Evolutionary conservation across 1,140 invertebrate species (phyloP).

Genomic region (Plutomurus gul): DNA sequence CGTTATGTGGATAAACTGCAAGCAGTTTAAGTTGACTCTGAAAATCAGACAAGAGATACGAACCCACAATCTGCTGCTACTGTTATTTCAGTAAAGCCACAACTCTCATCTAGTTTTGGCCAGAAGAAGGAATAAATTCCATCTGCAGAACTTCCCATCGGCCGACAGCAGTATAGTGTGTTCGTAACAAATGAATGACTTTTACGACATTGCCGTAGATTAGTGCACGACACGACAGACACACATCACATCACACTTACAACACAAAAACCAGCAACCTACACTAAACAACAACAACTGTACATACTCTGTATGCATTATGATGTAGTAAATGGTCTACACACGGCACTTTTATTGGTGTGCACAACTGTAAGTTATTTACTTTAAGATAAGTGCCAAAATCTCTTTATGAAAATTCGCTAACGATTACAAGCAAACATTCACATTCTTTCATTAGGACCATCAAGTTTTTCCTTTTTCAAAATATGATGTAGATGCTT

Average conservation of each 20-base stretch:
- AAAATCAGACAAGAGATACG: no score
- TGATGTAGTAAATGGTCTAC: background rate
- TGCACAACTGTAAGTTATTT: no score
- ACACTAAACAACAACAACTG: background rate
- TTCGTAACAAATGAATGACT: constrained; percentile 19
- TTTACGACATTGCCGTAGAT: constrained; percentile 3
- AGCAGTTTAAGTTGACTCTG: no score
- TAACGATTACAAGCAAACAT: background rate
- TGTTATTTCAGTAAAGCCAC: no score
- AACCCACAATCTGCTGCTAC: no score
- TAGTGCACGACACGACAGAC: no score
- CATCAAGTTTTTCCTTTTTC: background rate
- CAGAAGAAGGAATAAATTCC: background rate
- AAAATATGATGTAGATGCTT: background rate
- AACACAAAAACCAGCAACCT: background rate
- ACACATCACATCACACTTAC: background rate
- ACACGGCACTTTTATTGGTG: background rate
- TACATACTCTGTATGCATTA: background rate
- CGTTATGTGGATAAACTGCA: no score
- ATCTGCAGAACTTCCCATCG: background rate
- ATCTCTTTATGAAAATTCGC: background rate
- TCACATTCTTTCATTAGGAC: constrained; percentile 8
- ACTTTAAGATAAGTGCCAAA: background rate
- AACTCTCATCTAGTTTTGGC: background rate
- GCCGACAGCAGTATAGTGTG: background rate